phyloP scores from a whole-genome alignment of 2,797 vertebrate species.

The Ibycter americanus region DNA sequence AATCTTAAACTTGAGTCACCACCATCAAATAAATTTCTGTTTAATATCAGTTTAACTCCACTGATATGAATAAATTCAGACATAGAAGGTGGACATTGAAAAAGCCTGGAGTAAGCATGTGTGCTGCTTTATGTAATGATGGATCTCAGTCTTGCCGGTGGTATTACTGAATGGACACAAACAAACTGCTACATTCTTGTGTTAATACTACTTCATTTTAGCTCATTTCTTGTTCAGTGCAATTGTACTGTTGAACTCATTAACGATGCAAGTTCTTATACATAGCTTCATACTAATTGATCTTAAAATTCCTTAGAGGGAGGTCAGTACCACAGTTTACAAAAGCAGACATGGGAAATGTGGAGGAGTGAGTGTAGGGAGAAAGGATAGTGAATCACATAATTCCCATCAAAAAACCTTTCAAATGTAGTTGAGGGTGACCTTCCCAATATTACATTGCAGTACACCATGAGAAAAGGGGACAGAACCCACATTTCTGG shows the following conservation, averaged over 20 bases:
- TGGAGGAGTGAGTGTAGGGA: background rate
- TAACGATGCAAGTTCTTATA: background rate
- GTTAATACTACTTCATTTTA: background rate
- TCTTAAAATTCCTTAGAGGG: background rate
- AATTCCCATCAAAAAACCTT: background rate
- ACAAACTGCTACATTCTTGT: background rate
- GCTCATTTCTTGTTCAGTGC: background rate
- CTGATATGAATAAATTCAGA: background rate
- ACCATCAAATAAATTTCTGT: background rate
- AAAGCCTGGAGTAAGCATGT: background rate
- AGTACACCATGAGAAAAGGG: background rate
- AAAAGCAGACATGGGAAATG: background rate
- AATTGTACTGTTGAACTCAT: background rate
- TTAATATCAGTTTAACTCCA: background rate
- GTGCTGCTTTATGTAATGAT: background rate
- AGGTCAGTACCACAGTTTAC: background rate
- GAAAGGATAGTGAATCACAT: background rate
- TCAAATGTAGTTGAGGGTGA: background rate
- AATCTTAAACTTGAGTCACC: background rate
- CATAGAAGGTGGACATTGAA: background rate
- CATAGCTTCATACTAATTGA: background rate
- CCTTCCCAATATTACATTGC: background rate
- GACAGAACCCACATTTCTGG: background rate
- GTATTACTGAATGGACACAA: background rate
- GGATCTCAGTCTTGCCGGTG: background rate